Conservation (phyloP, 2,888 invertebrate species). For the Cephus runcator region DNA sequence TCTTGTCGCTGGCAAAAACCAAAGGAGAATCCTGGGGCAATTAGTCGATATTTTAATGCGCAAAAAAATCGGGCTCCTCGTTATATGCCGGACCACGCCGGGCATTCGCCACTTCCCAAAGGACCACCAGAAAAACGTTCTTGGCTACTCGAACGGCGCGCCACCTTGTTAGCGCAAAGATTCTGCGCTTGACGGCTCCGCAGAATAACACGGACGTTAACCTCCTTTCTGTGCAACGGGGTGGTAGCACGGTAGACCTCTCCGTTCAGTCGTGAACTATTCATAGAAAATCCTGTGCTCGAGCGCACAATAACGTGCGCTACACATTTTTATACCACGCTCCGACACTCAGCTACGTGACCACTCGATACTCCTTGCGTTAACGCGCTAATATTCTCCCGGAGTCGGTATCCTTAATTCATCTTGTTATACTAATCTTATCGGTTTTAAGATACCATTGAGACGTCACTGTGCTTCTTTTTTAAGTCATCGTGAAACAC, state of each 20-base stretch:
- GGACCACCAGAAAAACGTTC: conserved; percentile 52
- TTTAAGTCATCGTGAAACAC: background rate
- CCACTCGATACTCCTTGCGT: background rate
- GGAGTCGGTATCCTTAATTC: background rate
- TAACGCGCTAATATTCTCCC: background rate
- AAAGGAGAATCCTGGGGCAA: conserved; percentile 61
- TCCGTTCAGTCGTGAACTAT: background rate
- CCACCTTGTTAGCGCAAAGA: conserved; percentile 65
- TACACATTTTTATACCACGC: background rate
- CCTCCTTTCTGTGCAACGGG: conserved; percentile 29
- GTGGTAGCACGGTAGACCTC: background rate
- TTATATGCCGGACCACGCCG: conserved; percentile 42
- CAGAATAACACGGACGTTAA: conserved; percentile 62
- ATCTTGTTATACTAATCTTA: background rate
- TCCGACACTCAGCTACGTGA: background rate
- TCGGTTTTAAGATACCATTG: background rate
- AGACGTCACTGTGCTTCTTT: background rate
- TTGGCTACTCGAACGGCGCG: conserved; percentile 53
- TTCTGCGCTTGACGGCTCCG: conserved; percentile 54
- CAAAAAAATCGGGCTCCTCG: conserved; percentile 59
- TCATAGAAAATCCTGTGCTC: background rate
- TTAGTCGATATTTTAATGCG: conserved; percentile 66
- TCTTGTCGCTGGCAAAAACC: conserved; percentile 46
- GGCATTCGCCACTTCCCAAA: conserved; percentile 40
- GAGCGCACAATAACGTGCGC: background rate